These are phyloP conservation scores for Aphelenchoides avenae DNA, from an alignment of 1,140 invertebrate species.

Conservation along the genomic window DNA sequence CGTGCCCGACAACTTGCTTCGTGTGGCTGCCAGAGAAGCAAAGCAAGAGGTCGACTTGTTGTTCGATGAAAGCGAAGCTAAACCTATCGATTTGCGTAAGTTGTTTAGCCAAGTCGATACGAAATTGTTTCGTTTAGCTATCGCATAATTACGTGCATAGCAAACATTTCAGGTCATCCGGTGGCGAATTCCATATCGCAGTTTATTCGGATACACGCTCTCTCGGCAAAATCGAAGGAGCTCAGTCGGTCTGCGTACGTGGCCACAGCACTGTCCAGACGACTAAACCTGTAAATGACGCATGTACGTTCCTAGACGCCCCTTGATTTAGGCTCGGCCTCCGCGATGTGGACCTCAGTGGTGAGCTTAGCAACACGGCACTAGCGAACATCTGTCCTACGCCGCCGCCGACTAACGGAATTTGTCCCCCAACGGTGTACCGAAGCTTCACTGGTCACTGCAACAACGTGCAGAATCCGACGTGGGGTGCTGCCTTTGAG, in stretches of 20 bases:
- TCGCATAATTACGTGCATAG: neutral
- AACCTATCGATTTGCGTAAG: slow-evolving; percentile 23
- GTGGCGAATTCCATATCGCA: slow-evolving; percentile 20
- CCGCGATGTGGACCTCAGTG: slow-evolving; percentile 17
- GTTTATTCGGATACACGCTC: slow-evolving; percentile 24
- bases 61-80: slow-evolving; percentile 20
- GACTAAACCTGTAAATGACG: slow-evolving; percentile 27
- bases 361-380: slow-evolving; percentile 16
- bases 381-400: neutral
- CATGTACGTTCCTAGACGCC: neutral
- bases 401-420: slow-evolving; percentile 9
- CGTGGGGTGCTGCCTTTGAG: slow-evolving; percentile 34
- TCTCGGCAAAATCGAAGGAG: slow-evolving; percentile 17
- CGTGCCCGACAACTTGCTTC: slow-evolving; percentile 8
- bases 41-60: slow-evolving; percentile 21
- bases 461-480: slow-evolving; percentile 38
- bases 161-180: slow-evolving; percentile 24
- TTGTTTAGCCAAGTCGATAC: neutral
- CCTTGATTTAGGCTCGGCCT: slow-evolving; percentile 30
- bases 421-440: slow-evolving; percentile 29
- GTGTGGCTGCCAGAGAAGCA: slow-evolving; percentile 20
- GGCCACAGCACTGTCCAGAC: slow-evolving; percentile 18
- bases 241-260: slow-evolving; percentile 38
- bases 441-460: slow-evolving; percentile 34
- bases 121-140: neutral